Evolutionary conservation across 1,140 invertebrate genomes (phyloP), one percentile per base, ranked within the genome.

Genomic region (Drosophila ironensis): DNA sequence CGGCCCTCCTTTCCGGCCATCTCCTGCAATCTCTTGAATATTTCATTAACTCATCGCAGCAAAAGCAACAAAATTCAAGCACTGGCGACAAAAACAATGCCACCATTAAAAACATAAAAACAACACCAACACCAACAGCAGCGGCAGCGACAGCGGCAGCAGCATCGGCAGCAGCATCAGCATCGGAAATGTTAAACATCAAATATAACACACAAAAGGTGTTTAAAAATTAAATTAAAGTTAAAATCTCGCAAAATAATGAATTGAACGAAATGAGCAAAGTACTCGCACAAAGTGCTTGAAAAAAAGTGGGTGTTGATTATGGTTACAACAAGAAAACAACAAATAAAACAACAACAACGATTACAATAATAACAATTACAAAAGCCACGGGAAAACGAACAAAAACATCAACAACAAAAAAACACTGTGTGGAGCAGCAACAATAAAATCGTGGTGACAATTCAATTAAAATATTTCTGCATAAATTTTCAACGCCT

Each of bases 381-480:
- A 71, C 67, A 71, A 27, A 17, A 25, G 53, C 30, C 22, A 37
- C 27, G 33, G 41, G 4, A 5, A 64, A 38, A 27, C 16, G 12
- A 6, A 22, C 4, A 52, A 20, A 9, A 38, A 38, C 5, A 51
- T 30, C 8, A 53, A 53, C 19, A 57, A 22, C 27, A 66, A 22
- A 27, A 25, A n/a, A n/a, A n/a, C n/a, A n/a, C n/a, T n/a, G n/a
- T n/a, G n/a, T n/a, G n/a, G n/a, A n/a, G n/a, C n/a, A n/a, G 14
- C 33, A 67, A 68, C 63, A 64, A 64, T 74, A 74, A 84, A 78
- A 84, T 80, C 74, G 78, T 71, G 64, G 66, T 84, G 80, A 86
- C 74, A 80, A 84, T 84, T 80, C 80, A 86, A 86, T 84, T 84
- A 84, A 84, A 86, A 75, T 86, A 84, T 86, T 84, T 84, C 72